phyloP scores from a whole-genome alignment of 2,797 vertebrate genomes.

The Lacerta agilis region DNA sequence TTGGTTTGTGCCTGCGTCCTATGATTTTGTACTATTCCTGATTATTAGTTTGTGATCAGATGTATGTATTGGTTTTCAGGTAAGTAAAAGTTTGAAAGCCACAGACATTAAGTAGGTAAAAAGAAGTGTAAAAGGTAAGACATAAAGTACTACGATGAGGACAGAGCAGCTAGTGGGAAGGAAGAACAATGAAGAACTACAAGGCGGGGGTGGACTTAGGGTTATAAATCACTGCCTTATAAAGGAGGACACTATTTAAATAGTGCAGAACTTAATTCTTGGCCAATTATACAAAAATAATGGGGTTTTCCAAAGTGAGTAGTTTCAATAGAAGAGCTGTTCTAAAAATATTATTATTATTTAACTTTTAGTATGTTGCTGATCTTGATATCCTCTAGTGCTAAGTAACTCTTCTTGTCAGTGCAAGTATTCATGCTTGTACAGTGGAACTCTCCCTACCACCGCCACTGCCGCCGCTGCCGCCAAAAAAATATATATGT shows the following conservation, averaged over 20 bases:
- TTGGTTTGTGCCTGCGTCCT: too few species aligned
- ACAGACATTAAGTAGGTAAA: too few species aligned
- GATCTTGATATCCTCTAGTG: not conserved
- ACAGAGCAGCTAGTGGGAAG: conserved; percentile 24
- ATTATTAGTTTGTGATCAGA: conserved; percentile 6
- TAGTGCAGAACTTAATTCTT: not conserved
- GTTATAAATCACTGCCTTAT: not conserved
- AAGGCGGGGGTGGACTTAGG: not conserved
- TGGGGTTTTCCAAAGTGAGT: not conserved
- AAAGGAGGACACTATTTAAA: conserved; percentile 11
- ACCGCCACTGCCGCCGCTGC: too few species aligned
- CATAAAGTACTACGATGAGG: not conserved
- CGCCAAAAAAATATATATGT: too few species aligned
- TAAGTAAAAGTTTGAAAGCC: conserved; percentile 50
- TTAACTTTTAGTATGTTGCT: not conserved
- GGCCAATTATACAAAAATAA: not conserved
- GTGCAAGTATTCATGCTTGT: too few species aligned
- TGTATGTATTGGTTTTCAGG: conserved; percentile 43
- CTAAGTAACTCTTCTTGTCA: too few species aligned
- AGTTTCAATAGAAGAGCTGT: not conserved
- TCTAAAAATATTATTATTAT: not conserved
- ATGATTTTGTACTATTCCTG: not conserved
- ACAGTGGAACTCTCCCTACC: too few species aligned
- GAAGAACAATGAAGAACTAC: conserved; percentile 5
- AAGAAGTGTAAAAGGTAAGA: too few species aligned